Evolutionary conservation across 92 coral and sea anemone species (phyloP), one percentile per base, ranked within the genome.

Genomic region (Meandrina meandrites): DNA sequence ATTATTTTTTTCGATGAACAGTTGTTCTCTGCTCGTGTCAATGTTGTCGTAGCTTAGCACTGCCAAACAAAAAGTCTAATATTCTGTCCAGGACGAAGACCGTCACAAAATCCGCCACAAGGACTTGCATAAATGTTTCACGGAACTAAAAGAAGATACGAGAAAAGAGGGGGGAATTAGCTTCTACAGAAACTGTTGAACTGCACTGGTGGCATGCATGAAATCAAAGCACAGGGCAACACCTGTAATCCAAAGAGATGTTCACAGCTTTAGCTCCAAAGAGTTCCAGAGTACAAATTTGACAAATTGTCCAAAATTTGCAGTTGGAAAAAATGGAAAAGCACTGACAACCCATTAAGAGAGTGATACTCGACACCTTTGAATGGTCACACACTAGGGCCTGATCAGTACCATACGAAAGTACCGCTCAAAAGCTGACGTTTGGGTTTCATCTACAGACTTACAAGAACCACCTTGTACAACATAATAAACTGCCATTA

Each of bases 71-170:
- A 81, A 95, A 95, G 76, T 97, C 95, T 78, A 97, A 86, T 72
- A 97, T 69, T 89, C 99, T 92, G 78, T 97, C 99, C 80, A 97
- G 81, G 78, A 93, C 88, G 82, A 89, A 94, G 12, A 93, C 98
- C 48, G 90, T 80, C 30, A 91, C 90, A 36, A 94, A 89, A 84
- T 97, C 98, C 22, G 94, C 91, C 75, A 93, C 83, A 11, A 97
- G 81, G 1, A 94, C 98, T 73, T 92, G 95, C 42, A 92, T 78
- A 85, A 97, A 95, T 74, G 81, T 82, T 69, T 93, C 98, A 75
- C 99, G 98, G 93, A 95, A 96, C 99, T 97, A 89, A 47, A 88
- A 88, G 10, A 34, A 68, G 56, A 86, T 50, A n/a, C n/a, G 36
- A 67, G 53, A 35, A 34, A 34, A 21, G 5, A 40, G 16, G 18